Evolutionary conservation across 1,140 invertebrate species (phyloP).

Genomic region (Lepidotrigona ventralis): DNA sequence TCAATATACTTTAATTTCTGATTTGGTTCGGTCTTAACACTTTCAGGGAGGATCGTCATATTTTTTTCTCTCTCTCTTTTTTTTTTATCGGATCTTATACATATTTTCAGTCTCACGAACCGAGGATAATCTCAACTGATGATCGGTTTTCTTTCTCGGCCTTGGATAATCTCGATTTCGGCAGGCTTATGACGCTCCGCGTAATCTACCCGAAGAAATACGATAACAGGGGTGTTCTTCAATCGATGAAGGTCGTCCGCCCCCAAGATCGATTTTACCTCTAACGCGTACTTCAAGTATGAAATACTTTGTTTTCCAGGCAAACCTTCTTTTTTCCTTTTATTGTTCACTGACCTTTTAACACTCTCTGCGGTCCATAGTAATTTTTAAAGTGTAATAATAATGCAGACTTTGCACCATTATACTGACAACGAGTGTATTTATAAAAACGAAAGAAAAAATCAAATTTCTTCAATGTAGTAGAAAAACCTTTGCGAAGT

Average conservation of each 20-base stretch:
- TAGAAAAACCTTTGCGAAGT: too few species aligned
- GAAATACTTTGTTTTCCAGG: not conserved
- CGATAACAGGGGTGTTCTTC: constrained; percentile 14
- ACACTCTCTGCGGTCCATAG: too few species aligned
- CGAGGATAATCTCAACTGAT: constrained; percentile 28
- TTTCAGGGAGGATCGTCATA: too few species aligned
- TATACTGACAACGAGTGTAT: too few species aligned
- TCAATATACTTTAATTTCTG: too few species aligned
- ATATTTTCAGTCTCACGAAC: not conserved
- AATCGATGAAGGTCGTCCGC: constrained; percentile 30
- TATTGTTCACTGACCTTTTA: too few species aligned
- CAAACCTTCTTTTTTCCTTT: too few species aligned
- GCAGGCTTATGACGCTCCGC: constrained; percentile 23
- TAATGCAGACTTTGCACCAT: too few species aligned
- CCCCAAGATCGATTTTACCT: constrained; percentile 22
- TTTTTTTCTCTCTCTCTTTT: not conserved
- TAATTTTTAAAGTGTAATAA: too few species aligned
- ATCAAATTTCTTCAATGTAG: too few species aligned
- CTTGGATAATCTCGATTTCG: constrained; percentile 49
- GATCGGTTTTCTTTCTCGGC: constrained; percentile 35
- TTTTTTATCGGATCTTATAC: not conserved
- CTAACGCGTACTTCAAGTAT: not conserved
- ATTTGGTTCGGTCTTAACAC: not conserved
- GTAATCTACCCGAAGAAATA: constrained; percentile 14
- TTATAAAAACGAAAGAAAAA: too few species aligned